phyloP scores from a whole-genome alignment of 2,113 vertebrate genomes.

The Larimichthys polyactis region DNA sequence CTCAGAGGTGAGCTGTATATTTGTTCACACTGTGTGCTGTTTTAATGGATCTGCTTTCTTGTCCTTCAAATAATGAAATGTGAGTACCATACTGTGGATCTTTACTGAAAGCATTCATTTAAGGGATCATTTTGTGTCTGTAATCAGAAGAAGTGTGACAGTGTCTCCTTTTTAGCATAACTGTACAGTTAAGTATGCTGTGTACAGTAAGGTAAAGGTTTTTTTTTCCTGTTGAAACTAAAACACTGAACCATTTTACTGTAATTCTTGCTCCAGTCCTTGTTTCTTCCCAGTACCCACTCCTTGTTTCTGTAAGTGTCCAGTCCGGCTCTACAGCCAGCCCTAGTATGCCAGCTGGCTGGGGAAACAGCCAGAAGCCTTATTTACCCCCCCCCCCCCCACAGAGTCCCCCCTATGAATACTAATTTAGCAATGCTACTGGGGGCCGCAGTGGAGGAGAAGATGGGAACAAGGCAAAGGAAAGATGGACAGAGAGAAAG shows the following conservation, averaged over 20 bases:
- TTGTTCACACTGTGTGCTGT: constrained; percentile 49
- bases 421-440: constrained; percentile 60
- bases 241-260: constrained; percentile 51
- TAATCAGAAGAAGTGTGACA: constrained; percentile 45
- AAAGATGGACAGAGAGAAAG: constrained; percentile 30
- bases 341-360: constrained; percentile 71
- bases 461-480: constrained; percentile 40
- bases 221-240: constrained; percentile 22
- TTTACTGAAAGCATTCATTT: constrained; percentile 70
- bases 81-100: constrained; percentile 47
- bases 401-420: constrained; percentile 69
- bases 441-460: constrained; percentile 46
- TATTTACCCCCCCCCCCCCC: constrained; percentile 51
- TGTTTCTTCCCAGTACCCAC: constrained; percentile 48
- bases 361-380: constrained; percentile 64
- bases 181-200: constrained; percentile 32
- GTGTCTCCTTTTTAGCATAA: constrained; percentile 15
- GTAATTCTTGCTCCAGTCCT: constrained; percentile 36
- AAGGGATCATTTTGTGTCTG: constrained; percentile 40
- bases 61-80: constrained; percentile 64
- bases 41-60: constrained; percentile 60
- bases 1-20: constrained; percentile 26
- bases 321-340: constrained; percentile 52
- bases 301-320: constrained; percentile 68
- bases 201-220: constrained; percentile 40